A percentile compares a stretch with the other conserved stretches of the same genome.
Evolutionary conservation across 1,140 invertebrate genomes (phyloP).

Genomic region (Adelges cooleyi): DNA sequence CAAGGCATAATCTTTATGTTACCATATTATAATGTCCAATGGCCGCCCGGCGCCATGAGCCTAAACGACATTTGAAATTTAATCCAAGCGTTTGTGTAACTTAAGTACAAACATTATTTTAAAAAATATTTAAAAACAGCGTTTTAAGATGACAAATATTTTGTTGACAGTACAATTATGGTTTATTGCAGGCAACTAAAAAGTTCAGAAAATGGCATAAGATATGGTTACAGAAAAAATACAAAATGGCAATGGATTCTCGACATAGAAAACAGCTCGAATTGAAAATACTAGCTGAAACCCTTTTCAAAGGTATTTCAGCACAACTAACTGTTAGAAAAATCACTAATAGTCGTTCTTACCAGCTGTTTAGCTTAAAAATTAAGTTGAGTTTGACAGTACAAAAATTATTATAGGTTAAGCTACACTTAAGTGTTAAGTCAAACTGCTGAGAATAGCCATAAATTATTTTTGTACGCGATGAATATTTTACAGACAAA

Average conservation of each 20-base stretch:
- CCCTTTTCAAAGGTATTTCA: constrained; percentile 12
- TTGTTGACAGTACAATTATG: too few relatives aligned
- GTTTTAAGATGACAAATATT: too few relatives aligned
- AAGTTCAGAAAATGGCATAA: not conserved
- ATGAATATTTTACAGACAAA: constrained; percentile 8
- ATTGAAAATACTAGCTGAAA: constrained; percentile 4
- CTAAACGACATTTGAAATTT: too few relatives aligned
- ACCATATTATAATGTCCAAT: too few relatives aligned
- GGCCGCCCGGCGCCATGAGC: too few relatives aligned
- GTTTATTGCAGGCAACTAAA: not conserved
- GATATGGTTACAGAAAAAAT: constrained; percentile 7
- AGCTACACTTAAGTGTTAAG: not conserved
- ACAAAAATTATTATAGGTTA: too few relatives aligned
- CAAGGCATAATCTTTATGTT: too few relatives aligned
- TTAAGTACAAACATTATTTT: too few relatives aligned
- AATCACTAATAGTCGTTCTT: not conserved
- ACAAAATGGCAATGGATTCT: not conserved
- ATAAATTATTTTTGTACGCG: not conserved
- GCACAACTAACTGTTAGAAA: not conserved
- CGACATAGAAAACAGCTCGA: constrained; percentile 6
- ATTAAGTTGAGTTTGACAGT: not conserved
- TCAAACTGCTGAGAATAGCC: not conserved
- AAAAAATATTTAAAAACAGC: too few relatives aligned
- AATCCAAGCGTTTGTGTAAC: too few relatives aligned
- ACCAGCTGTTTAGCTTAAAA: not conserved